Evolutionary conservation across 2,888 invertebrate species (phyloP).

Genomic region (Priocnemis perturbator): DNA sequence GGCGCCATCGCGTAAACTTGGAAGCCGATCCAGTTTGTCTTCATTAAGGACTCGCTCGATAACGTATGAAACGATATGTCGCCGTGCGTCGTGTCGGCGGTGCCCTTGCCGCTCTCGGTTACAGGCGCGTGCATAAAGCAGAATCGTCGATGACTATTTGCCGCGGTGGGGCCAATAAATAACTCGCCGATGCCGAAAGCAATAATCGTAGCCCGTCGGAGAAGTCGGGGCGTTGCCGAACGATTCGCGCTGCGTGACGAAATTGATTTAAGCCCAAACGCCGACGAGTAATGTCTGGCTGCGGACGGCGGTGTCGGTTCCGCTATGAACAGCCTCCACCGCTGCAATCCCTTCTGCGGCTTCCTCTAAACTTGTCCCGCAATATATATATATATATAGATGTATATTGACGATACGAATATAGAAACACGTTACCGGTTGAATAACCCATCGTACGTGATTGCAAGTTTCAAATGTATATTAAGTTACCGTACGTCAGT

Average conservation of each 20-base stretch:
- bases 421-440: no score
- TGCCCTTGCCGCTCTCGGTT: neutral
- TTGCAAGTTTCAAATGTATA: no score
- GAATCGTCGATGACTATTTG: slow-evolving; percentile 50
- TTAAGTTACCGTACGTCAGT: no score
- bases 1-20: slow-evolving; percentile 13
- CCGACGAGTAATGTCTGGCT: slow-evolving; percentile 2
- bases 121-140: slow-evolving; percentile 29
- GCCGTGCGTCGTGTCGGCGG: slow-evolving; percentile 12
- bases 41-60: slow-evolving; percentile 26
- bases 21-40: slow-evolving; percentile 32
- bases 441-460: no score
- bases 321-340: no score
- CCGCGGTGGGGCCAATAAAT: slow-evolving; percentile 46
- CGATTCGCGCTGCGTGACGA: slow-evolving; percentile 28
- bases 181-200: slow-evolving; percentile 39
- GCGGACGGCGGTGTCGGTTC: no score
- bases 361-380: no score
- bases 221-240: slow-evolving; percentile 14
- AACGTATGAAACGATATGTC: slow-evolving; percentile 14
- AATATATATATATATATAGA: no score
- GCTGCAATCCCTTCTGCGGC: no score
- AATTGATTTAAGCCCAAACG: slow-evolving; percentile 52
- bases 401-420: no score
- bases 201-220: slow-evolving; percentile 34